Percentiles rank a stretch among this genome's conserved stretches.
Conservation (phyloP, 1,140 invertebrate species). For the Apis dorsata region DNA sequence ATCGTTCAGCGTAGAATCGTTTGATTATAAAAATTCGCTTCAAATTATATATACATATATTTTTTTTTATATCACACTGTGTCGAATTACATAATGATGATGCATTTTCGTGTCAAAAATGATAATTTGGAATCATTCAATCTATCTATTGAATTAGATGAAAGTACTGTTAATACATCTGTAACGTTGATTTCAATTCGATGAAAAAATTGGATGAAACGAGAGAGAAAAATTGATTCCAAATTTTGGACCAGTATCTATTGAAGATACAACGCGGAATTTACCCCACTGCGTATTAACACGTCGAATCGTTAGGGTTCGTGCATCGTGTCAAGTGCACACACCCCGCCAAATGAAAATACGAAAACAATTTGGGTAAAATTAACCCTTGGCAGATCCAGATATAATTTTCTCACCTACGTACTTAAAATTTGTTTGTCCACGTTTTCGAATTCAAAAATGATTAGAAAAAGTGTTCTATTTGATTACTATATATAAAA, state of each 20-base stretch:
- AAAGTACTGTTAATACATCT: too few relatives aligned
- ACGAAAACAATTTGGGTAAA: slow-evolving; percentile 53
- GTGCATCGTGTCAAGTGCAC: slow-evolving; percentile 57
- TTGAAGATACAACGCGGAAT: slow-evolving; percentile 11
- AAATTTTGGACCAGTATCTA: neutral
- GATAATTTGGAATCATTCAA: too few relatives aligned
- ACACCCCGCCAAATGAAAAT: slow-evolving; percentile 55
- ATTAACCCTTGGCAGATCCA: slow-evolving; percentile 54
- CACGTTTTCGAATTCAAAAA: too few relatives aligned
- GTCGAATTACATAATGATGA: neutral
- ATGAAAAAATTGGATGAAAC: too few relatives aligned
- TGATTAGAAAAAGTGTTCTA: too few relatives aligned
- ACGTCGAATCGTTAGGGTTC: slow-evolving; percentile 62
- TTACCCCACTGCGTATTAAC: slow-evolving; percentile 59
- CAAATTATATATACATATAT: neutral
- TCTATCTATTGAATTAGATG: too few relatives aligned
- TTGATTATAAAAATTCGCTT: neutral
- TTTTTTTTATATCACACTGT: neutral
- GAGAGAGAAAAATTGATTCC: too few relatives aligned
- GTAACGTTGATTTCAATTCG: too few relatives aligned
- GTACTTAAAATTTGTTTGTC: too few relatives aligned
- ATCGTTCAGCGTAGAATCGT: neutral
- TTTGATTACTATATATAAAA: too few relatives aligned
- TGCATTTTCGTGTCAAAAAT: slow-evolving; percentile 21
- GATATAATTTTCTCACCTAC: slow-evolving; percentile 58